Conservation (phyloP, 2,797 vertebrate genomes). For the Pipistrellus kuhlii region DNA sequence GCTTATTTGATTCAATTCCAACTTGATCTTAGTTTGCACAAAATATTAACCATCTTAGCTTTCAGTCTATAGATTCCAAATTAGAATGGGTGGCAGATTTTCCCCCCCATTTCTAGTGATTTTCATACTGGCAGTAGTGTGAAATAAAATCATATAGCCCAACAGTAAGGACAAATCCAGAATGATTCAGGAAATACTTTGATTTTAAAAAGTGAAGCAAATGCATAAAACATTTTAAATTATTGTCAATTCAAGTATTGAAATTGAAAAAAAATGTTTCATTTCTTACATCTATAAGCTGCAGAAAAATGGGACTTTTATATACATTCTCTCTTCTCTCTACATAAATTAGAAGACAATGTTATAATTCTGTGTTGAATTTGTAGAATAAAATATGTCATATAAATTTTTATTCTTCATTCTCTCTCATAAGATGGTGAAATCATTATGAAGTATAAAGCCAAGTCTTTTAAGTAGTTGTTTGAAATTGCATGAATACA, state of each 20-base stretch:
- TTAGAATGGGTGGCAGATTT: not conserved
- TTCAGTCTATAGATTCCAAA: not conserved
- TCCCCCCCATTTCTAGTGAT: not conserved
- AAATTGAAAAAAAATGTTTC: not conserved
- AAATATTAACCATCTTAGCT: not conserved
- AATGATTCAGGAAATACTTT: not conserved
- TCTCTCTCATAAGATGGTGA: not conserved
- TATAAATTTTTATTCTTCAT: not conserved
- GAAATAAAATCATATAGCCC: not conserved
- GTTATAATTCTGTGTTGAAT: constrained; percentile 28
- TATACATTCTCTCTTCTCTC: not conserved
- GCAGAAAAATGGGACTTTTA: not conserved
- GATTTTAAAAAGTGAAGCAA: not conserved
- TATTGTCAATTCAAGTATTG: not conserved
- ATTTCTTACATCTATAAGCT: not conserved
- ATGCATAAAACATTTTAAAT: not conserved
- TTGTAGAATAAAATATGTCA: constrained; percentile 51
- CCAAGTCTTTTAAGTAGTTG: not conserved
- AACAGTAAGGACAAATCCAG: not conserved
- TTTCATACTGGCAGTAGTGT: not conserved
- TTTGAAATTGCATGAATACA: not conserved
- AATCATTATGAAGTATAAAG: not conserved
- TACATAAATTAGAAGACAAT: not conserved
- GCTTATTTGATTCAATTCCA: not conserved
- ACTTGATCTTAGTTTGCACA: not conserved